Conservation (phyloP, 2,888 invertebrate species). For the Agrochola circellaris region DNA sequence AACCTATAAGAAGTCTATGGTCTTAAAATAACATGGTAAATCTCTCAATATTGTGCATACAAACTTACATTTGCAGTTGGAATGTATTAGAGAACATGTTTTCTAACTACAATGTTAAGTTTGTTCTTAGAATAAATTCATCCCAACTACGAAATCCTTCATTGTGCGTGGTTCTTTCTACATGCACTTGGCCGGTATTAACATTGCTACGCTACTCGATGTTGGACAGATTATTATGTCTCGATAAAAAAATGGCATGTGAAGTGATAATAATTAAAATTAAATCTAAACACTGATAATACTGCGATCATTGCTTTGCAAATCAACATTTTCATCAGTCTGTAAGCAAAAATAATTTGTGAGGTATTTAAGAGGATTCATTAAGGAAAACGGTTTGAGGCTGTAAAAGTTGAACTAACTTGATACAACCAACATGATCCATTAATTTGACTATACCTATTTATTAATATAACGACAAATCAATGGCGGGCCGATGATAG, state of each 20-base stretch:
- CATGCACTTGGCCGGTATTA: background rate
- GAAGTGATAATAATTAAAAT: background rate
- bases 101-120: too few species aligned
- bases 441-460: background rate
- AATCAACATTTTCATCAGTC: background rate
- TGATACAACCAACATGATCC: background rate
- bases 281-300: too few species aligned
- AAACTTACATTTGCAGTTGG: too few species aligned
- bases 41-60: too few species aligned
- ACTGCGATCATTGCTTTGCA: background rate
- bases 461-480: constrained; percentile 9
- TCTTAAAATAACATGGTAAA: too few species aligned
- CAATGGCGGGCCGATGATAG: constrained; percentile 24
- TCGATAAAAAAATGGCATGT: background rate
- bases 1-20: too few species aligned
- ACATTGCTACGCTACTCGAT: too few species aligned
- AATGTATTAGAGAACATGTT: too few species aligned
- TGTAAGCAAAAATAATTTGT: background rate
- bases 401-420: background rate
- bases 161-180: too few species aligned
- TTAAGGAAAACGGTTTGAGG: background rate
- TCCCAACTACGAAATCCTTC: too few species aligned
- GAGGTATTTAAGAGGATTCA: background rate
- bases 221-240: background rate
- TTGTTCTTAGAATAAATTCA: too few species aligned